Evolutionary conservation across 2,888 invertebrate genomes (phyloP).

Genomic region (Lacanobia wlatinum): DNA sequence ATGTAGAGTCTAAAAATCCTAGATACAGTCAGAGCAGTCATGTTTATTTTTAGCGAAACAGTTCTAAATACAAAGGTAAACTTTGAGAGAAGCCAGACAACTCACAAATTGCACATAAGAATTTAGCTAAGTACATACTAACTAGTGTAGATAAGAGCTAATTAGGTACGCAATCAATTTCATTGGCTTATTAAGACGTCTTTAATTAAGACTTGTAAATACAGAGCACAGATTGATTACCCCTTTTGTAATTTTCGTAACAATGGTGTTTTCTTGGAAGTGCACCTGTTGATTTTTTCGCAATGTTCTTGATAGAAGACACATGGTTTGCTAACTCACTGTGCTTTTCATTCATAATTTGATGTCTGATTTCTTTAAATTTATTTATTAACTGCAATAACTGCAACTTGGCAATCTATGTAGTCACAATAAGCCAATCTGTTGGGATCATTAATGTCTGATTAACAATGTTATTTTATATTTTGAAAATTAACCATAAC

Average conservation of each 20-base stretch:
- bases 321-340: not conserved
- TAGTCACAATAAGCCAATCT: no score
- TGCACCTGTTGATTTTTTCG: conserved; percentile 49
- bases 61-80: conserved; percentile 25
- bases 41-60: conserved; percentile 19
- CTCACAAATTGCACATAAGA: not conserved
- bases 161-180: conserved; percentile 22
- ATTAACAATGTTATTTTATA: not conserved
- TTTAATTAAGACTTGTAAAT: conserved; percentile 29
- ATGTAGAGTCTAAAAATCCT: conserved; percentile 18
- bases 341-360: not conserved
- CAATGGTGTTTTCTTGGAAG: conserved; percentile 68
- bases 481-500: not conserved
- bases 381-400: no score
- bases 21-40: conserved; percentile 12
- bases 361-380: no score
- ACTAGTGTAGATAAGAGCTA: conserved; percentile 26
- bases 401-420: no score
- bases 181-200: conserved; percentile 34
- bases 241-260: conserved; percentile 62
- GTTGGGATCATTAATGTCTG: no score
- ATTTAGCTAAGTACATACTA: conserved; percentile 17
- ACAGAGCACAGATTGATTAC: conserved; percentile 30
- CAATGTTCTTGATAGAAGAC: conserved; percentile 22
- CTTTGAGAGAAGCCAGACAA: conserved; percentile 10